Evolutionary conservation across 2,113 vertebrate genomes (phyloP).

Genomic region (Hylia prasina): DNA sequence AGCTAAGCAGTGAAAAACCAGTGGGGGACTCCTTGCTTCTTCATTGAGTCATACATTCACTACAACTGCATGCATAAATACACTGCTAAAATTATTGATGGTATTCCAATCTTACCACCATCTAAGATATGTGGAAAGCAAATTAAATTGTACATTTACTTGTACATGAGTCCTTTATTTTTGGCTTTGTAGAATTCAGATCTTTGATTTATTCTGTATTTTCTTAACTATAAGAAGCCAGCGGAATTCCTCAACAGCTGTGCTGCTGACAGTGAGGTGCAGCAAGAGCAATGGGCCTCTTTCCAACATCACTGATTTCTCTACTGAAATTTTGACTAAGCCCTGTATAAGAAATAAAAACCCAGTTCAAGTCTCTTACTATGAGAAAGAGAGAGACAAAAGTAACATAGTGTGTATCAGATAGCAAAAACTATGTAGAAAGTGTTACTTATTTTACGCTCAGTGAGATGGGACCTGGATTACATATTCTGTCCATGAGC

Average conservation of each 20-base stretch:
- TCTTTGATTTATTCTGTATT: neutral
- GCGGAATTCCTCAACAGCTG: neutral
- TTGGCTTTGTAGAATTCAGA: neutral
- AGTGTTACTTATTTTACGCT: neutral
- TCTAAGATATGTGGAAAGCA: neutral
- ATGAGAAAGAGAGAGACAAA: neutral
- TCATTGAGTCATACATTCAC: neutral
- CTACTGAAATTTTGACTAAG: neutral
- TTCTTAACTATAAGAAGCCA: neutral
- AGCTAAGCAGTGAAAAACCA: neutral
- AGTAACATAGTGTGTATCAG: neutral
- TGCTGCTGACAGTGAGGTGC: neutral
- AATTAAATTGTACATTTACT: neutral
- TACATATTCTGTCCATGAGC: neutral
- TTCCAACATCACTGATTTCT: neutral
- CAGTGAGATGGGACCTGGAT: neutral
- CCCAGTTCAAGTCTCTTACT: neutral
- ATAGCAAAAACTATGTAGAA: neutral
- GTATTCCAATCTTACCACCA: neutral
- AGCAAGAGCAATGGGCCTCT: neutral
- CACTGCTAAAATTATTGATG: neutral
- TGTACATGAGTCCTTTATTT: neutral
- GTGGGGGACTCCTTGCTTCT: neutral
- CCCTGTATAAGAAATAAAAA: neutral
- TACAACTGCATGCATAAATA: neutral